These are phyloP conservation scores for Hydraecia micacea DNA, from an alignment of 2,888 invertebrate genomes.

Conservation along the genomic window DNA sequence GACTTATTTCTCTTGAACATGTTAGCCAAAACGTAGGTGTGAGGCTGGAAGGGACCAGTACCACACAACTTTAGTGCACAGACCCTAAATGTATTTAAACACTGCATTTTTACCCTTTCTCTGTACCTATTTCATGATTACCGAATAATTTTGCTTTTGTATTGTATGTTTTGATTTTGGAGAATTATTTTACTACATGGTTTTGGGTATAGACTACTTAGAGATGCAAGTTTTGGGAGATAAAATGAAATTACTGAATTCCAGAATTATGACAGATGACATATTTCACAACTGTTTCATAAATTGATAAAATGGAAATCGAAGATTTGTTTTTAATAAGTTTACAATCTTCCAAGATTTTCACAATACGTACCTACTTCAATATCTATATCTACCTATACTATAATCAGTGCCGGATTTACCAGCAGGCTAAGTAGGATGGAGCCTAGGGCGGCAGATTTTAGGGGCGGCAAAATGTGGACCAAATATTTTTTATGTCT, in stretches of 20 bases:
- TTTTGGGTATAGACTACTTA: constrained; percentile 22
- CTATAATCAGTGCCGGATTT: too few species aligned
- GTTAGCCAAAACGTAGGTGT: constrained; percentile 47
- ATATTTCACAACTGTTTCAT: constrained; percentile 1
- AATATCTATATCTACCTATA: too few species aligned
- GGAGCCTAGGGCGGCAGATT: too few species aligned
- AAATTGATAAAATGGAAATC: background rate
- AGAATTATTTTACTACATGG: constrained; percentile 40
- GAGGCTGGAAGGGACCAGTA: constrained; percentile 19
- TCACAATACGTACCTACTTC: too few species aligned
- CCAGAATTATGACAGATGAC: constrained; percentile 39
- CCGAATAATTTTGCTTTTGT: constrained; percentile 20
- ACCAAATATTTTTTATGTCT: too few species aligned
- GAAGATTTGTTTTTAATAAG: background rate
- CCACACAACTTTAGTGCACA: constrained; percentile 12
- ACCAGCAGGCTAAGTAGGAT: too few species aligned
- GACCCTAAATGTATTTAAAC: constrained; percentile 47
- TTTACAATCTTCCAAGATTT: constrained; percentile 13
- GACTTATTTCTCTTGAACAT: constrained; percentile 72
- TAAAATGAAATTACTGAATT: constrained; percentile 12
- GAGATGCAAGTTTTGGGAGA: constrained; percentile 11
- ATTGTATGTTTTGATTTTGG: constrained; percentile 16
- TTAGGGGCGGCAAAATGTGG: too few species aligned
- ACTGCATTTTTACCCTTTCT: constrained; percentile 49
- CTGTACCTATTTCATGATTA: constrained; percentile 54